Conservation (phyloP, 2,113 vertebrate species). For the Gadus chalcogrammus region DNA sequence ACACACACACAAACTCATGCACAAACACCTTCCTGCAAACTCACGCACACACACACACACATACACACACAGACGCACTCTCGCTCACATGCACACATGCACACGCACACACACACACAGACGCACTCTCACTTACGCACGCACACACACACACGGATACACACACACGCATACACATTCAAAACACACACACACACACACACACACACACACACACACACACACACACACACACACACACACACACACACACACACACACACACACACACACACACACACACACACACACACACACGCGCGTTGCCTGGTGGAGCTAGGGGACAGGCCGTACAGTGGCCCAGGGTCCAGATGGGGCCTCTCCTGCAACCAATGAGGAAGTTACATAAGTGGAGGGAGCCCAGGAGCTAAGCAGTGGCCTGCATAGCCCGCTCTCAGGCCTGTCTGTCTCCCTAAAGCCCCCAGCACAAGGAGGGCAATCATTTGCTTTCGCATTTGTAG, state of each 20-base stretch:
- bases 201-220: background rate
- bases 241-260: background rate
- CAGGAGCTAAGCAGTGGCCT: constrained; percentile 29
- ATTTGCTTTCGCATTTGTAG: no score
- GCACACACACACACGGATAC: background rate
- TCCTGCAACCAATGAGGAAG: constrained; percentile 53
- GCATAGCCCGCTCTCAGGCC: background rate
- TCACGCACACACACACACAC: background rate
- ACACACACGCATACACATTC: background rate
- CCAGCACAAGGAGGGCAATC: no score
- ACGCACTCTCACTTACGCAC: background rate
- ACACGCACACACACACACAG: background rate
- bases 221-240: background rate
- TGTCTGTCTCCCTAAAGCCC: constrained; percentile 35
- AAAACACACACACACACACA: background rate
- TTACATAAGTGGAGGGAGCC: constrained; percentile 62
- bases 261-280: background rate
- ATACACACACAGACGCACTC: background rate
- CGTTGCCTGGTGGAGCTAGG: constrained; percentile 4
- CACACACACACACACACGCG: background rate
- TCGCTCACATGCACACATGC: background rate
- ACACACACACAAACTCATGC: background rate
- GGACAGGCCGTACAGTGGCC: constrained; percentile 54
- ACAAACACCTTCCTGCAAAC: background rate
- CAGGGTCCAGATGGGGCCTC: constrained; percentile 61